Conservation (phyloP, 1,140 invertebrate species). For the Chelonus insularis region DNA sequence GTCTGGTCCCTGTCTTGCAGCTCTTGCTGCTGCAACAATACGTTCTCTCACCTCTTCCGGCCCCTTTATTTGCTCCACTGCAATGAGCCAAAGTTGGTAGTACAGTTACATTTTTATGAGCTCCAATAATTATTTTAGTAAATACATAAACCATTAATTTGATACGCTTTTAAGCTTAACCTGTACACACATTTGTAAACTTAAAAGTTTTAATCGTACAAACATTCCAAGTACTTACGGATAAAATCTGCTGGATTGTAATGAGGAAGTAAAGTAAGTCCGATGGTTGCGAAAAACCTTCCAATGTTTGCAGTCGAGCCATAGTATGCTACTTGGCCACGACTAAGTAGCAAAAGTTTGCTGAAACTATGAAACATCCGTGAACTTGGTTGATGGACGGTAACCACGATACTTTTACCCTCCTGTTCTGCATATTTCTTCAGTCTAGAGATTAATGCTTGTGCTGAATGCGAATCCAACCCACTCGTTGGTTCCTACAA, state of each 20-base stretch:
- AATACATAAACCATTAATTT: too few relatives aligned
- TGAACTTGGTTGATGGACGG: slow-evolving; percentile 85
- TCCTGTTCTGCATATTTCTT: slow-evolving; percentile 77
- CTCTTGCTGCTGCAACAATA: slow-evolving; percentile 69
- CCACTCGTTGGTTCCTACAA: slow-evolving; percentile 83
- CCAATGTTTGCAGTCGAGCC: slow-evolving; percentile 76
- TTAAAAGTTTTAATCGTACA: too few relatives aligned
- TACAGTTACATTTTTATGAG: background rate
- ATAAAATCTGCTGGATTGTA: slow-evolving; percentile 90
- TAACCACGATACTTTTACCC: slow-evolving; percentile 80
- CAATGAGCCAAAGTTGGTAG: slow-evolving; percentile 35
- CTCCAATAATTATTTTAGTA: too few relatives aligned
- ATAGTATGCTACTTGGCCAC: slow-evolving; percentile 80
- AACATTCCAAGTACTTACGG: too few relatives aligned
- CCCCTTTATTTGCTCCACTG: slow-evolving; percentile 80
- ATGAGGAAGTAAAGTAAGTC: slow-evolving; percentile 74
- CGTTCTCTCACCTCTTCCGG: slow-evolving; percentile 69
- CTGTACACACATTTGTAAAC: too few relatives aligned
- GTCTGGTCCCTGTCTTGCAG: slow-evolving; percentile 64
- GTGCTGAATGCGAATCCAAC: slow-evolving; percentile 81
- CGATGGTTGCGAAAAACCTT: slow-evolving; percentile 75
- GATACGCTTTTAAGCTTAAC: too few relatives aligned
- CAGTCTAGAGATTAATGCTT: slow-evolving; percentile 73
- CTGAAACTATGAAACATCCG: slow-evolving; percentile 89
- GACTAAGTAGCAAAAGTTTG: slow-evolving; percentile 75